A percentile compares a stretch with the other conserved stretches of the same genome.
Evolutionary conservation across 2,113 vertebrate species (phyloP).

Genomic region (Lagopus muta): DNA sequence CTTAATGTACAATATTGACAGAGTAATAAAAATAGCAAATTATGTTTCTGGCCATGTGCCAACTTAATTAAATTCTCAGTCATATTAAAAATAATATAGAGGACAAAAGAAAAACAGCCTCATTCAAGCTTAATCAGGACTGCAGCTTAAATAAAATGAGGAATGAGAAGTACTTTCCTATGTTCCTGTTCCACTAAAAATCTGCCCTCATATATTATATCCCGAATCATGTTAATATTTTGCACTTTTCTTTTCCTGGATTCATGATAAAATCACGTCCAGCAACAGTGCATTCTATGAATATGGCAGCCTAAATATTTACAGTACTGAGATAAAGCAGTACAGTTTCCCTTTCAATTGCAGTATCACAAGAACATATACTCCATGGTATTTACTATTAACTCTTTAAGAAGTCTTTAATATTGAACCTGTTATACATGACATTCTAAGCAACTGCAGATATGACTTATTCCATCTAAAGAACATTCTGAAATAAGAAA

Average conservation of each 20-base stretch:
- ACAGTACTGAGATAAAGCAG: neutral
- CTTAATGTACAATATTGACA: constrained; percentile 84
- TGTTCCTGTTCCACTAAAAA: neutral
- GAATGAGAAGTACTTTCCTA: neutral
- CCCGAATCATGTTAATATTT: neutral
- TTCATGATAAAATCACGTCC: neutral
- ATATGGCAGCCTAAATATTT: neutral
- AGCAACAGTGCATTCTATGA: neutral
- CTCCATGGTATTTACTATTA: neutral
- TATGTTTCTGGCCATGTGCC: constrained; percentile 76
- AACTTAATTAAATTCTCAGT: constrained; percentile 78
- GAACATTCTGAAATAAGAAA: neutral
- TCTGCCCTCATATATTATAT: neutral
- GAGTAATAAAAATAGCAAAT: constrained; percentile 84
- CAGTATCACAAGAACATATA: neutral
- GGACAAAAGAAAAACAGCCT: constrained; percentile 57
- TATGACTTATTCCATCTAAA: neutral
- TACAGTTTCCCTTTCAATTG: neutral
- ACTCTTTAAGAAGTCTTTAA: constrained; percentile 12
- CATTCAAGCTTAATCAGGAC: neutral
- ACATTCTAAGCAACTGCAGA: neutral
- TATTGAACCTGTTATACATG: neutral
- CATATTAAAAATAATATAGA: constrained; percentile 65
- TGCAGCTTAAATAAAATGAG: neutral
- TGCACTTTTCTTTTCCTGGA: neutral